Base-by-base conservation (phyloP, 2,113 vertebrate species). In the Pardalotus punctatus region DNA sequence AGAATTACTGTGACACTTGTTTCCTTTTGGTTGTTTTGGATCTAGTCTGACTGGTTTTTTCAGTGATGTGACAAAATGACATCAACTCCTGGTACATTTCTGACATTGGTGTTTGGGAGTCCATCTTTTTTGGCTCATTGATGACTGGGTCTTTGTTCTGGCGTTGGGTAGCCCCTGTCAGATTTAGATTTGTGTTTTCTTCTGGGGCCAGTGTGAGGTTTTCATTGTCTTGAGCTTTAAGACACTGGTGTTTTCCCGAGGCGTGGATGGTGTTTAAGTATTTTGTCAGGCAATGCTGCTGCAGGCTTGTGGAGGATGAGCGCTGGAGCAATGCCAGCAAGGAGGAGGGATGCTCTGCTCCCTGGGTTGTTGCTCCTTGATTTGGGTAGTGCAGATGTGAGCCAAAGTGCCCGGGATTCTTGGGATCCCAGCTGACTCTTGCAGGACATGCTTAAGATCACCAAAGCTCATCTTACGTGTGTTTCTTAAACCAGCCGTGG, bases 41-140 rank as follows among this genome's bases (percentile, higher is more conserved):
- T 62, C 29, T 70, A 57, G 23, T n/a, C 22, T 38, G 40, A 2
- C 23, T 64, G 3, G 0, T 9, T 65, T 74, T 60, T 69, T 11
- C 29, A 18, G n/a, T 28, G 58, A 10, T 73, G 45, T 31, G 28
- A 25, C 40, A 31, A 76, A 86, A 43, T 74, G 16, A 5, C 9
- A 12, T 25, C 8, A 58, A 2, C 31, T 70, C 21, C 45, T 2
- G 1, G 11, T 43, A 24, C 2, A 0, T 57, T 61, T 4, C 6
- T 66, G 42, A 17, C 33, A 23, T 14, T 0, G 0, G 29, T 25
- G 13, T 65, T 80, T 43, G 15, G 19, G 21, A 36, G 65, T 29
- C 12, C 47, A 25, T 62, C 27, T 27, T 27, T 82, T 78, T 76
- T 48, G 43, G 27, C 79, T 88, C 24, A 5, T 12, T 50, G 38